Conservation (phyloP, 2,888 invertebrate genomes). For the Drosophila stalkeri region DNA sequence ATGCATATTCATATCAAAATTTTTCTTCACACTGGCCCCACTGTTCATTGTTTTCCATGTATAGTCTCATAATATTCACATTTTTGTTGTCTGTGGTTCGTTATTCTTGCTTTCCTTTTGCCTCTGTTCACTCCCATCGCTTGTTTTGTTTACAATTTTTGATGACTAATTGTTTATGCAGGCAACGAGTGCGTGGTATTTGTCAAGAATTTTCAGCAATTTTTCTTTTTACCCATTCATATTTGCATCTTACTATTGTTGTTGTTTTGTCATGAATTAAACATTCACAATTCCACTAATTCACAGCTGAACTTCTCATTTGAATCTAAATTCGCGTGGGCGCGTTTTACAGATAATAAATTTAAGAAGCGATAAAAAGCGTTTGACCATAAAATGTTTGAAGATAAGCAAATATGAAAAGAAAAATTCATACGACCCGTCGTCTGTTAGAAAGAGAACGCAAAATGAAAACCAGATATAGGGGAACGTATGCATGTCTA, state of each 20-base stretch:
- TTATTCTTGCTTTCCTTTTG: slow-evolving; percentile 23
- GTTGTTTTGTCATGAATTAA: slow-evolving; percentile 38
- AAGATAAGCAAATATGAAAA: slow-evolving; percentile 60
- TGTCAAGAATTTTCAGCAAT: slow-evolving; percentile 58
- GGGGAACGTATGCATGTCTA: slow-evolving; percentile 13
- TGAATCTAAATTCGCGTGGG: slow-evolving; percentile 64
- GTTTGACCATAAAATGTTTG: slow-evolving; percentile 64
- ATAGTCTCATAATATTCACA: slow-evolving; percentile 22
- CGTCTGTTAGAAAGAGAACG: slow-evolving; percentile 2
- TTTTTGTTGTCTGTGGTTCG: slow-evolving; percentile 32
- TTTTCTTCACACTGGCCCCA: slow-evolving; percentile 18
- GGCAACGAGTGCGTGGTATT: slow-evolving; percentile 59
- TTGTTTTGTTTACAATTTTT: slow-evolving; percentile 57
- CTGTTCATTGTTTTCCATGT: slow-evolving; percentile 25
- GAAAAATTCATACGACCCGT: slow-evolving; percentile 34
- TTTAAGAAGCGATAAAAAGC: slow-evolving; percentile 66
- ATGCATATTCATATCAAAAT: not conserved
- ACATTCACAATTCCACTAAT: slow-evolving; percentile 35
- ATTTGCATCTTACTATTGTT: slow-evolving; percentile 39
- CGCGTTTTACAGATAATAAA: slow-evolving; percentile 70
- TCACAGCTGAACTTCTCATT: slow-evolving; percentile 11
- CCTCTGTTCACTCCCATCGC: slow-evolving; percentile 23
- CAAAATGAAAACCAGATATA: slow-evolving; percentile 23
- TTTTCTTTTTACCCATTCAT: slow-evolving; percentile 28
- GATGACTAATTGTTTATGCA: slow-evolving; percentile 61